A percentile compares a stretch with the other conserved stretches of the same genome.
Evolutionary conservation across 2,888 invertebrate species (phyloP).

Genomic region (Aporophyla lueneburgensis): DNA sequence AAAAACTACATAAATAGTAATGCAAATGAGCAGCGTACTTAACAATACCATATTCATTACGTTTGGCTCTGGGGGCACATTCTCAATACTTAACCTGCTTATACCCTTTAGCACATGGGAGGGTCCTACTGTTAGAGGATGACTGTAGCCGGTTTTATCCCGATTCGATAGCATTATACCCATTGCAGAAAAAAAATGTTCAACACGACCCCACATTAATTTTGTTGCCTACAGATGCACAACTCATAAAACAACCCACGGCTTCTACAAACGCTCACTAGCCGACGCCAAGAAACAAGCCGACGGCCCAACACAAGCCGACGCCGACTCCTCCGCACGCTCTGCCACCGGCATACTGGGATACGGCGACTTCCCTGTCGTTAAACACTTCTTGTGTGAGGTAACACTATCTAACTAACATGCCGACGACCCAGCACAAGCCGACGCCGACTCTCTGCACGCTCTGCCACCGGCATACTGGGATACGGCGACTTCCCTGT

Average conservation of each 20-base stretch:
- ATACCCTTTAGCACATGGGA: no score
- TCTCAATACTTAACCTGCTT: no score
- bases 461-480: slow-evolving; percentile 79
- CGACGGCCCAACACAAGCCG: slow-evolving; percentile 30
- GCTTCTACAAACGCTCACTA: slow-evolving; percentile 86
- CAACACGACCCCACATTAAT: no score
- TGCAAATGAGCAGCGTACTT: no score
- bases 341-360: slow-evolving; percentile 81
- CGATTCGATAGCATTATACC: no score
- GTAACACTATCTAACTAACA: slow-evolving; percentile 49
- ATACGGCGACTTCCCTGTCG: slow-evolving; percentile 88
- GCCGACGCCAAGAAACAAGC: slow-evolving; percentile 75
- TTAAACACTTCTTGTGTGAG: slow-evolving; percentile 89
- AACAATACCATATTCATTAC: no score
- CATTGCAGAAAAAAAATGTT: no score
- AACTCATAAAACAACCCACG: slow-evolving; percentile 89
- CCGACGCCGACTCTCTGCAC: slow-evolving; percentile 65
- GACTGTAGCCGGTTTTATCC: no score
- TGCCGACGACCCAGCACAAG: background rate
- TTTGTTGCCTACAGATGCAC: slow-evolving; percentile 78
- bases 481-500: slow-evolving; percentile 77
- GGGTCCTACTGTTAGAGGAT: no score
- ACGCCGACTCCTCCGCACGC: slow-evolving; percentile 68
- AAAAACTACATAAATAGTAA: no score
- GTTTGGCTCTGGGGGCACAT: no score